phyloP scores from a whole-genome alignment of 2,113 vertebrate genomes.

The Cathartes aura region DNA sequence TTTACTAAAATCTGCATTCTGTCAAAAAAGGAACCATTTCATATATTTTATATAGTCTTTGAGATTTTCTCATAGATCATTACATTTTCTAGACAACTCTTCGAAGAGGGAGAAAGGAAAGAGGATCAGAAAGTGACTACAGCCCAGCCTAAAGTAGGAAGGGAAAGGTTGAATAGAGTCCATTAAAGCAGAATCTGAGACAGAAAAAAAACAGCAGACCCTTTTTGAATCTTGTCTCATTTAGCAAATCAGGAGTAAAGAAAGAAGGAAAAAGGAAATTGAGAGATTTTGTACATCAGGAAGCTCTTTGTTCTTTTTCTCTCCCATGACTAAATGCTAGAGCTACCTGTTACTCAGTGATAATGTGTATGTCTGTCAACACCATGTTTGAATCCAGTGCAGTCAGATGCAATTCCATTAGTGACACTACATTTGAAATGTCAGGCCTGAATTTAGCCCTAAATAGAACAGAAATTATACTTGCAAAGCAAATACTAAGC shows the following conservation, averaged over 20 bases:
- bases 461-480: background rate
- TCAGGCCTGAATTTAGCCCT: background rate
- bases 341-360: background rate
- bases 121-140: background rate
- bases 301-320: background rate
- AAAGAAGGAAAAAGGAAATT: background rate
- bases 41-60: background rate
- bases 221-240: background rate
- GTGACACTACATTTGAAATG: background rate
- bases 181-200: background rate
- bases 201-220: background rate
- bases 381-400: background rate
- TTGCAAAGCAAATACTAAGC: background rate
- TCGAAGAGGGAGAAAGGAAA: background rate
- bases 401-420: background rate
- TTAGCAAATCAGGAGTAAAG: background rate
- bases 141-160: background rate
- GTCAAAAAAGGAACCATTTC: background rate
- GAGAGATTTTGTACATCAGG: background rate
- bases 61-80: background rate
- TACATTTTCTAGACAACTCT: background rate
- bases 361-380: background rate
- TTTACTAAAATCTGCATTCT: background rate
- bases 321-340: background rate
- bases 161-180: background rate